Evolutionary conservation across 2,797 vertebrate genomes (phyloP), one percentile per base, ranked within the genome.

Genomic region (Prunella strophiata): DNA sequence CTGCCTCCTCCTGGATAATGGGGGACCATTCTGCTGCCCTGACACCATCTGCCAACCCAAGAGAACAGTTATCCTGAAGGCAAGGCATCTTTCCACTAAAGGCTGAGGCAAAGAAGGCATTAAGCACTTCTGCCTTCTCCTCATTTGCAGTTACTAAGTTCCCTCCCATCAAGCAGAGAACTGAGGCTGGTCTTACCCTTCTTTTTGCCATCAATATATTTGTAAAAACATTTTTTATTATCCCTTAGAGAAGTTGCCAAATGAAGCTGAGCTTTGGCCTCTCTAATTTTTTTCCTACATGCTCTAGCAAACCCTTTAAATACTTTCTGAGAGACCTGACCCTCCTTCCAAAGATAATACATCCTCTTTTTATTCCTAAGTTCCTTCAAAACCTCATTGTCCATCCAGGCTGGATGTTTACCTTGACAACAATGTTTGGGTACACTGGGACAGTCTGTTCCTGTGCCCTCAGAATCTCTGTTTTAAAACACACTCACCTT

Each of bases 401-500:
- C 32, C 20, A 36, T 43, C 10, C 20, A 63, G 38, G 25, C 19
- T 63, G 15, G 16, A 27, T 2, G 1, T 15, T 36, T 63, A 7
- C 32, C 16, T 52, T 1, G 0, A 29, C 2, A 1, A 15, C 7
- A 6, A 12, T 52, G 32, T 77, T 77, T 43, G 0, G 0, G 26
- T 10, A 29, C 19, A 13, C 19, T 27, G 23, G 15, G 11, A 52
- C 19, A 43, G 4, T 34, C 7, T 34, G 38, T 43, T 52, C 74
- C 48, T 63, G 12, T 52, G 26, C 38, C 13, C 32, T 45, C 59
- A 65, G 16, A 13, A 25, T 6, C 32, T 45, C 32, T 65, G 27
- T 45, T 54, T 78, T 45, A 51, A 54, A 36, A 26, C 32, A 63
- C 1, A 0, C 20, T 6, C 68, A 34, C 18, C 26, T 45, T 77